Evolutionary conservation across 2,888 invertebrate genomes (phyloP), one percentile per base, ranked within the genome.

Genomic region (Volucella inflata): DNA sequence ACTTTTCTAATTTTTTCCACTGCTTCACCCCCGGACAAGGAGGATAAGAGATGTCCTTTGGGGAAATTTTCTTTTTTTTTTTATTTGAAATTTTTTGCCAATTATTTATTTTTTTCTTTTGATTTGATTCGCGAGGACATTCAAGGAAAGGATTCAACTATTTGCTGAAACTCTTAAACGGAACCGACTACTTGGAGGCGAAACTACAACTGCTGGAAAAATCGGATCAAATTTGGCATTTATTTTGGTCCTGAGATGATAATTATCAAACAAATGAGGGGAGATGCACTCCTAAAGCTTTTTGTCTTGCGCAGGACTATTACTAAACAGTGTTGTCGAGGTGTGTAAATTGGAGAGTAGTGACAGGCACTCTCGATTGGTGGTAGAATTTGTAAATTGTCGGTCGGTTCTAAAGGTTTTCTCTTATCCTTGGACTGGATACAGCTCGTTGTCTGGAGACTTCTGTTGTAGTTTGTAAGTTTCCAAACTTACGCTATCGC

Each of bases 291-390:
- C 30, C 30, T 57, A 81, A 81, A 85, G 85, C 85, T 85, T 55
- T 81, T 72, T 8, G 55, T 30, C 81, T 85, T 85, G 85, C 85
- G 85, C 85, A 85, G 76, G 85, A 77, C 85, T 64, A 2, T n/a
- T 36, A 30, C 30, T 30, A 6, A 30, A 30, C 6, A 6, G 6
- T 30, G 30, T 30, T 30, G 30, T 6, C 30, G 6, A 6, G 6
- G 6, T 30, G 30, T 30, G 30, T 6, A 2, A 30, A 30, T 30
- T 30, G 30, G 2, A 30, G 6, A 6, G 30, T 30, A 30, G 6
- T 6, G 4, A 30, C 4, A 6, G 6, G 4, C 1, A 30, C 30
- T 0, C 30, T 30, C 6, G 30, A 1, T 6, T 30, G 30, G 30
- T 30, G 6, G 30, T 30, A 30, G 6, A 30, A 30, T 30, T 21